These are phyloP conservation scores for Drosophila sulfurigaster DNA, from an alignment of 1,140 invertebrate genomes.

Conservation along the genomic window DNA sequence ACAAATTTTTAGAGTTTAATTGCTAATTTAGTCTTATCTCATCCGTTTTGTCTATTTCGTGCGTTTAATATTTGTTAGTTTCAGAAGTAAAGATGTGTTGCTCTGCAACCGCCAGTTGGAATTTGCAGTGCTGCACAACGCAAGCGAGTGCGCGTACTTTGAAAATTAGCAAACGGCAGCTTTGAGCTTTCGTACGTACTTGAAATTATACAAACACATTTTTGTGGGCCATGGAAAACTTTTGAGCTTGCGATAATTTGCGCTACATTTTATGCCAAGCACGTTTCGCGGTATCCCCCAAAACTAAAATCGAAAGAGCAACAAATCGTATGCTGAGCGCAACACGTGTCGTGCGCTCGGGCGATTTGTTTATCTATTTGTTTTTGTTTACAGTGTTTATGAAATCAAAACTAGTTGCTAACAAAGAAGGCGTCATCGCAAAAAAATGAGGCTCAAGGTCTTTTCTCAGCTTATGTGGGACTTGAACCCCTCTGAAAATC, in stretches of 20 bases:
- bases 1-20: too few relatives aligned
- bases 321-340: slow-evolving; percentile 36
- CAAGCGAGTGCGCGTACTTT: neutral
- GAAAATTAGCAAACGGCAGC: slow-evolving; percentile 4
- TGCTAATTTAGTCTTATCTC: too few relatives aligned
- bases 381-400: slow-evolving; percentile 33
- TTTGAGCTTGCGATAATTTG: slow-evolving; percentile 30
- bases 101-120: too few relatives aligned
- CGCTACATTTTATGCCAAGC: slow-evolving; percentile 36
- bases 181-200: slow-evolving; percentile 4
- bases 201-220: slow-evolving; percentile 15
- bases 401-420: slow-evolving; percentile 65
- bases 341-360: slow-evolving; percentile 51
- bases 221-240: slow-evolving; percentile 27
- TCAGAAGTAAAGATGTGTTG: too few relatives aligned
- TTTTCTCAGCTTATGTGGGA: slow-evolving; percentile 20
- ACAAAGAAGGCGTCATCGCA: slow-evolving; percentile 57
- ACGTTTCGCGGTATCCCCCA: slow-evolving; percentile 27
- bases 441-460: slow-evolving; percentile 64
- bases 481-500: slow-evolving; percentile 37
- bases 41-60: too few relatives aligned
- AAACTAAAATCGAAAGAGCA: slow-evolving; percentile 28
- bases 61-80: too few relatives aligned
- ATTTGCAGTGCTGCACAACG: slow-evolving; percentile 12
- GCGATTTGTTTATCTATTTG: slow-evolving; percentile 31